Evolutionary conservation across 2,888 invertebrate genomes (phyloP), one percentile per base, ranked within the genome.

Genomic region (Apantesis nais): DNA sequence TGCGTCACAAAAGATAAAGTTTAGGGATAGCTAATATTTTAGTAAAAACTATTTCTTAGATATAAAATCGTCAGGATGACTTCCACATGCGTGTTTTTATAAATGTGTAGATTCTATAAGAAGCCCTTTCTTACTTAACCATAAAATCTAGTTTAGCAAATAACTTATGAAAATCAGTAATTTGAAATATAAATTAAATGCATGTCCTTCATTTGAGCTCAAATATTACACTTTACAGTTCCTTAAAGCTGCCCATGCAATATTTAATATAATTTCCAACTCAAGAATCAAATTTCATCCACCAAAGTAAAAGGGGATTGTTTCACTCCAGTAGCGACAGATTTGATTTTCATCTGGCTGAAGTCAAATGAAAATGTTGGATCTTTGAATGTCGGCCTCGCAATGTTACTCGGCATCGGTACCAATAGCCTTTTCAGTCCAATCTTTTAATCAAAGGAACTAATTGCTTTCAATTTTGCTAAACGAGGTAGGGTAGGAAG

Each of bases 261-360:
- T 83, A 86, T 82, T 84, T 88, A 89, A 89, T 85, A 83, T 85
- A 88, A 89, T 89, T 89, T 82, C 78, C 80, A 83, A 88, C 88
- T 88, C 85, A 89, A 87, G 88, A 89, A 87, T 85, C 83, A 78
- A 81, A 86, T 87, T 88, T 77, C 81, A 75, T 74, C 71, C 72
- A 75, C 83, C 84, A 88, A 89, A 86, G 85, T 82, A 74, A 80
- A 77, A 72, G 55, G 63, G 86, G 86, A 89, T 88, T 87, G 88
- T 89, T 87, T 86, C 82, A 80, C 81, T 82, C 80, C 72, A 67
- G 72, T 76, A 78, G 71, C 67, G 73, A 71, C 76, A 83, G 83
- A 89, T 89, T 87, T 85, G 85, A 89, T 89, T 89, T 88, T 79
- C 85, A 86, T 81, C 80, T 81, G 81, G 81, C 78, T 78, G 78